Conservation (phyloP, 2,888 invertebrate genomes). For the Drosophila neonasuta region DNA sequence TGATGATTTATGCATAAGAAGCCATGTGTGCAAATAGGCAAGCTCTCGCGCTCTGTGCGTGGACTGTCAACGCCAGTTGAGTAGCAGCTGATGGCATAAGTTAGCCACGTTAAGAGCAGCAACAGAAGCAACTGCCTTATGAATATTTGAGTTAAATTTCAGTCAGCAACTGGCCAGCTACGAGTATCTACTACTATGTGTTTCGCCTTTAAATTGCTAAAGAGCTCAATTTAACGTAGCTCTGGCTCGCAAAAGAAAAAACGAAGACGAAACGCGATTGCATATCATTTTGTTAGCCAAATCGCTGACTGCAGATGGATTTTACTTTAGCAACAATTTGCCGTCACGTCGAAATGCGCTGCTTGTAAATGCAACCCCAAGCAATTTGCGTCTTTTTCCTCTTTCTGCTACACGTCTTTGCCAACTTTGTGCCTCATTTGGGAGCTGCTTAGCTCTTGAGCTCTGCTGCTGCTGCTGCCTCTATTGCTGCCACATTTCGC, state of each 20-base stretch:
- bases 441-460: conserved; percentile 35
- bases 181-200: not conserved
- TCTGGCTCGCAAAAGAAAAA: not conserved
- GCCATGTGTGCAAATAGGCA: conserved; percentile 51
- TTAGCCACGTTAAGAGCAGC: conserved; percentile 24
- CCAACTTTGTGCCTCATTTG: conserved; percentile 57
- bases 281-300: conserved; percentile 42
- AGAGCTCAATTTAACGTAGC: not conserved
- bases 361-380: conserved; percentile 23
- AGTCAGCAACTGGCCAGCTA: conserved; percentile 15
- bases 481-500: conserved; percentile 30
- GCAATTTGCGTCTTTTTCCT: conserved; percentile 21
- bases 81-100: conserved; percentile 18
- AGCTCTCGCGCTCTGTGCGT: conserved; percentile 37
- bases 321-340: conserved; percentile 11
- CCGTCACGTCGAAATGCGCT: conserved; percentile 18
- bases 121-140: conserved; percentile 17
- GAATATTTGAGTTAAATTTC: conserved; percentile 26
- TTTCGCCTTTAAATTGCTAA: conserved; percentile 20
- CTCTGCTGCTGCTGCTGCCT: conserved; percentile 2
- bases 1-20: conserved; percentile 64
- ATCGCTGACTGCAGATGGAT: conserved; percentile 29
- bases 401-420: conserved; percentile 18
- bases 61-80: conserved; percentile 30
- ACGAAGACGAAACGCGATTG: conserved; percentile 37